Conservation (phyloP, 2,113 vertebrate species). For the Gadus chalcogrammus region DNA sequence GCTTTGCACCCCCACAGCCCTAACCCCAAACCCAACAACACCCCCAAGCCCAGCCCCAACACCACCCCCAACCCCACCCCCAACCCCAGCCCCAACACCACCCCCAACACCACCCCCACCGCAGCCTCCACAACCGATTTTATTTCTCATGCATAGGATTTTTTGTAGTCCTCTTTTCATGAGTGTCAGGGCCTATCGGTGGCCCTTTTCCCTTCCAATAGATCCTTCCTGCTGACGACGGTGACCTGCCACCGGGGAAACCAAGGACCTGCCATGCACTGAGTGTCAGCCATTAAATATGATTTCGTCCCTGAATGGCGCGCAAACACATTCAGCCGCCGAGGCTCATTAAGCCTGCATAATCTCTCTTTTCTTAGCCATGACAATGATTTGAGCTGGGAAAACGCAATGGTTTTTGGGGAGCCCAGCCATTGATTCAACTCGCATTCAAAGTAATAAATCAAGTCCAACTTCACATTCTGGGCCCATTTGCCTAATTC, state of each 20-base stretch:
- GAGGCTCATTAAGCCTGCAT: conserved; percentile 78
- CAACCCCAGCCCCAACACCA: too few species aligned
- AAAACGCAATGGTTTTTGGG: conserved; percentile 73
- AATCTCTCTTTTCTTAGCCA: conserved; percentile 80
- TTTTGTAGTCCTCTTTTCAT: conserved; percentile 67
- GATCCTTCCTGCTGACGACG: conserved; percentile 63
- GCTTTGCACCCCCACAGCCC: conserved; percentile 49
- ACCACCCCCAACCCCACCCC: too few species aligned
- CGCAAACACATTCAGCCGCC: conserved; percentile 71
- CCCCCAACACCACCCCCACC: too few species aligned
- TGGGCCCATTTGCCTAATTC: conserved; percentile 77
- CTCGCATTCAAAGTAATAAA: conserved; percentile 81
- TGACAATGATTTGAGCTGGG: conserved; percentile 80
- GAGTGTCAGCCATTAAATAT: conserved; percentile 81
- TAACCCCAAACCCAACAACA: too few species aligned
- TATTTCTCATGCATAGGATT: conserved; percentile 66
- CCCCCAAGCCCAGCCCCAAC: too few species aligned
- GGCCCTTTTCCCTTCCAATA: conserved; percentile 61
- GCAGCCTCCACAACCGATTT: conserved; percentile 51
- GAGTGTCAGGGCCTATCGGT: conserved; percentile 65
- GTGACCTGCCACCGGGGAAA: conserved; percentile 74
- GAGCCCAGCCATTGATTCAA: conserved; percentile 75
- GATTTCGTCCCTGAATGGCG: conserved; percentile 76
- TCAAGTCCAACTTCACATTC: conserved; percentile 80
- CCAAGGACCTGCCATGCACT: conserved; percentile 73